These are phyloP conservation scores for Drosophila affinis DNA, from an alignment of 2,888 invertebrate genomes.

Conservation along the genomic window DNA sequence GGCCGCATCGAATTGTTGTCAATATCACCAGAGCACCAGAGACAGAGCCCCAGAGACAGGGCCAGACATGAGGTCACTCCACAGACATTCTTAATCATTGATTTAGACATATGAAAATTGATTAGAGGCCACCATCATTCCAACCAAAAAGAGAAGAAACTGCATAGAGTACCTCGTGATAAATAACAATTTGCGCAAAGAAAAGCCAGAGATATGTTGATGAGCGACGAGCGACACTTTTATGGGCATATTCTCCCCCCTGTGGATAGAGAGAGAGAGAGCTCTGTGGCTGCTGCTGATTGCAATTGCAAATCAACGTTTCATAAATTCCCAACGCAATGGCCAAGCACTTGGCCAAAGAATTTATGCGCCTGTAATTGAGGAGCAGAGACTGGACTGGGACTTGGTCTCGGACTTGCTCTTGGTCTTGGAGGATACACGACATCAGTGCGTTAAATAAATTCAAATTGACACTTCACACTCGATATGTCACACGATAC, in stretches of 20 bases:
- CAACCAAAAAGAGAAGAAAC: conserved; percentile 29
- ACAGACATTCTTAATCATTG: conserved; percentile 77
- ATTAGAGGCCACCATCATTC: conserved; percentile 60
- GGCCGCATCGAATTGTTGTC: conserved; percentile 83
- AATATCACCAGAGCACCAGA: conserved; percentile 65
- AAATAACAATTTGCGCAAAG: conserved; percentile 75
- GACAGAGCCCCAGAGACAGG: conserved; percentile 5
- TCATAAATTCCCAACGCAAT: conserved; percentile 71
- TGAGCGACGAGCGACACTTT: conserved; percentile 67
- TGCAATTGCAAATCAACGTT: conserved; percentile 75
- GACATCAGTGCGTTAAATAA: conserved; percentile 82
- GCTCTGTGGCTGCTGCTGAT: conserved; percentile 51
- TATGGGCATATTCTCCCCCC: conserved; percentile 37
- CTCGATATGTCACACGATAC: conserved; percentile 83
- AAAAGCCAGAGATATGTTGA: conserved; percentile 47
- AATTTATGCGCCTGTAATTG: conserved; percentile 72
- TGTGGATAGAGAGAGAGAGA: not conserved
- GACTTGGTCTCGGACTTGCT: not conserved
- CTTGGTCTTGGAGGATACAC: conserved; percentile 6
- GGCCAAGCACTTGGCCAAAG: conserved; percentile 63
- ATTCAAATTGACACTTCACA: conserved; percentile 83
- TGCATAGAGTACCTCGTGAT: conserved; percentile 66
- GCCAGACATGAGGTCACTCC: conserved; percentile 2
- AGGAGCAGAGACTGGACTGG: conserved; percentile 14
- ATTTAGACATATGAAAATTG: conserved; percentile 80